Percentiles rank a stretch among this genome's conserved stretches.
Evolutionary conservation across 2,888 invertebrate genomes (phyloP).

Genomic region (Himalopsyche tibetana): DNA sequence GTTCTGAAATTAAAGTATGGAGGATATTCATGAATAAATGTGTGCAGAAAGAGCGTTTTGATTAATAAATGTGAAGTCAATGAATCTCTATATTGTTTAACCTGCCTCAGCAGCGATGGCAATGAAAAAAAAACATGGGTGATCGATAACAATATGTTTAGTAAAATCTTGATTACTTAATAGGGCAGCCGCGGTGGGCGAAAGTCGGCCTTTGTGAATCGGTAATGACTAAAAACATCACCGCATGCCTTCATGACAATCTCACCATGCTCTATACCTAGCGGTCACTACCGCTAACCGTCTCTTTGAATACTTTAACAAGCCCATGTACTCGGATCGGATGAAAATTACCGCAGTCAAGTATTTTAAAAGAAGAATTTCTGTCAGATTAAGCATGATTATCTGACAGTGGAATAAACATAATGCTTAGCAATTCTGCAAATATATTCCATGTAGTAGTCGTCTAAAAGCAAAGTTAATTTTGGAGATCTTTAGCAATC

Average conservation of each 20-base stretch:
- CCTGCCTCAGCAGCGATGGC: neutral
- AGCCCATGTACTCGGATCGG: constrained; percentile 14
- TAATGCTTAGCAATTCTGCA: too few relatives aligned
- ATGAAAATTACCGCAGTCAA: neutral
- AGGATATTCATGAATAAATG: constrained; percentile 4
- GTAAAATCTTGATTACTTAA: neutral
- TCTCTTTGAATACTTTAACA: constrained; percentile 9
- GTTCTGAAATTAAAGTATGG: constrained; percentile 2
- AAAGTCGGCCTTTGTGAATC: constrained; percentile 64
- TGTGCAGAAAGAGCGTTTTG: constrained; percentile 36
- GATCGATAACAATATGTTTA: constrained; percentile 34
- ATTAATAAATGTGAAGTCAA: constrained; percentile 44
- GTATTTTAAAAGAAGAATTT: too few relatives aligned
- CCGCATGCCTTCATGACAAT: constrained; percentile 33
- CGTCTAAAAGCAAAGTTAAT: too few relatives aligned
- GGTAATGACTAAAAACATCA: constrained; percentile 58
- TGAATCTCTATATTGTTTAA: neutral
- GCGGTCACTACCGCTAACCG: constrained; percentile 22
- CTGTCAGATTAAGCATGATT: too few relatives aligned
- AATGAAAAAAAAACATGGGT: constrained; percentile 27
- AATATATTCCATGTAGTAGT: too few relatives aligned
- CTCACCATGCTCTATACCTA: constrained; percentile 21
- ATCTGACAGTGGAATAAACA: too few relatives aligned
- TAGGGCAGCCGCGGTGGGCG: constrained; percentile 41
- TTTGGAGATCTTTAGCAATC: too few relatives aligned